Conservation (phyloP, 2,888 invertebrate species). For the Smittia aterrima region DNA sequence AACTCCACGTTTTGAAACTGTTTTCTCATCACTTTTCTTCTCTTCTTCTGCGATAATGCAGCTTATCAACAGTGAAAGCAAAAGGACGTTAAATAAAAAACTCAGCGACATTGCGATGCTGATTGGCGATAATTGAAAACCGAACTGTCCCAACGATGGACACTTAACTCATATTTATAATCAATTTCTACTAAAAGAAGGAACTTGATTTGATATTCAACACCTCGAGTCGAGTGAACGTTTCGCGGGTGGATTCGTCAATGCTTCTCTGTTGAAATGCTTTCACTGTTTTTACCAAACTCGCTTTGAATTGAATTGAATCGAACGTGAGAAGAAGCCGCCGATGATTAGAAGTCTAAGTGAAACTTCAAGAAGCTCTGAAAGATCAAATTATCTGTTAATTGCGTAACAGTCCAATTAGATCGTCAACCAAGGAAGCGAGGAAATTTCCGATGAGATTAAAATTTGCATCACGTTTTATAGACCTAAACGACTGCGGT, state of each 20-base stretch:
- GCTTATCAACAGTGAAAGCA: not conserved
- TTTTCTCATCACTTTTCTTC: not conserved
- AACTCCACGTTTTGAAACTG: conserved; percentile 22
- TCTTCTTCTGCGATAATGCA: not conserved
- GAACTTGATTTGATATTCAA: conserved; percentile 5
- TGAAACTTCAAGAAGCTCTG: too few species aligned
- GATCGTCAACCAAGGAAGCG: not conserved
- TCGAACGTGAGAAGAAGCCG: not conserved
- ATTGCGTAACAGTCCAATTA: too few species aligned
- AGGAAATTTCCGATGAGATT: not conserved
- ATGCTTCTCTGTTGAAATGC: not conserved
- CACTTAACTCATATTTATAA: conserved; percentile 24
- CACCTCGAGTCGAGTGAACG: not conserved
- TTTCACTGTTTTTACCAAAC: conserved; percentile 13
- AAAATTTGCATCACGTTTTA: not conserved
- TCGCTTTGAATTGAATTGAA: not conserved
- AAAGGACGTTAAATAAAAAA: not conserved
- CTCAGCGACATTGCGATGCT: not conserved
- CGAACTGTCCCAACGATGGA: not conserved
- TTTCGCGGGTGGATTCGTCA: not conserved
- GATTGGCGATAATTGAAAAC: not conserved
- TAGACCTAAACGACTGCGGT: not conserved
- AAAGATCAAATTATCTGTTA: too few species aligned
- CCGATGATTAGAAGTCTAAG: too few species aligned
- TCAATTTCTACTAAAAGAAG: not conserved